Conservation (phyloP, 2,888 invertebrate species). For the Acanthosepion lycidas region DNA sequence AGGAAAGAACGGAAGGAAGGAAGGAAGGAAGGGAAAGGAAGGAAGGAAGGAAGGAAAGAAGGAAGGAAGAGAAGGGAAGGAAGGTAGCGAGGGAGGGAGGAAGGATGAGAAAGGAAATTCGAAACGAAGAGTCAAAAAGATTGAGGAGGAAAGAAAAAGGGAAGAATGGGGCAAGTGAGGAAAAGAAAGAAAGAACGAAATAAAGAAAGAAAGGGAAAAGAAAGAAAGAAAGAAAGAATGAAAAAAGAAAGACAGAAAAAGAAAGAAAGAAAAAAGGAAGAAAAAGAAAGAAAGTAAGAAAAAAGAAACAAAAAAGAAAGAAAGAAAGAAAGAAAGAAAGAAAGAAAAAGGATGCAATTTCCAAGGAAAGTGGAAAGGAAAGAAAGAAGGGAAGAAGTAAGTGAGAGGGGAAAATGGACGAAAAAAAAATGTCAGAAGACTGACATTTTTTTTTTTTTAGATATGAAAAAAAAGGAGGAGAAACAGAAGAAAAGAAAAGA, state of each 20-base stretch:
- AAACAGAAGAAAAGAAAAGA: background rate
- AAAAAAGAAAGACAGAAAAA: background rate
- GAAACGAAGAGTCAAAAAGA: background rate
- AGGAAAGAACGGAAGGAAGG: too few species aligned
- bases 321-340: too few species aligned
- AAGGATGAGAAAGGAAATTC: background rate
- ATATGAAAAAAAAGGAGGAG: too few species aligned
- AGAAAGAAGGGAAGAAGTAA: background rate
- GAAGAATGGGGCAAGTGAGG: too few species aligned
- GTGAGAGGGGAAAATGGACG: too few species aligned
- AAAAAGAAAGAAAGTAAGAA: too few species aligned
- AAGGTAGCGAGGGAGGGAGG: fast-evolving
- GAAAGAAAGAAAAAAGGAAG: too few species aligned
- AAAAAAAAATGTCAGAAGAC: background rate
- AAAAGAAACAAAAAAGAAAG: too few species aligned
- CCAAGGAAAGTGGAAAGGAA: too few species aligned
- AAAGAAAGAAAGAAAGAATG: background rate
- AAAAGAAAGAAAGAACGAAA: background rate
- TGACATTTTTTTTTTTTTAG: too few species aligned
- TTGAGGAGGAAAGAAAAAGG: background rate
- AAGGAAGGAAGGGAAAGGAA: background rate
- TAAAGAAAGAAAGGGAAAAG: background rate
- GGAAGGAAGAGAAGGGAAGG: fast-evolving
- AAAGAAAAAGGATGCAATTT: too few species aligned
- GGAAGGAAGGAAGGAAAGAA: background rate